These are phyloP conservation scores for Sphaerophoria taeniata DNA, from an alignment of 2,888 invertebrate species.

Conservation along the genomic window DNA sequence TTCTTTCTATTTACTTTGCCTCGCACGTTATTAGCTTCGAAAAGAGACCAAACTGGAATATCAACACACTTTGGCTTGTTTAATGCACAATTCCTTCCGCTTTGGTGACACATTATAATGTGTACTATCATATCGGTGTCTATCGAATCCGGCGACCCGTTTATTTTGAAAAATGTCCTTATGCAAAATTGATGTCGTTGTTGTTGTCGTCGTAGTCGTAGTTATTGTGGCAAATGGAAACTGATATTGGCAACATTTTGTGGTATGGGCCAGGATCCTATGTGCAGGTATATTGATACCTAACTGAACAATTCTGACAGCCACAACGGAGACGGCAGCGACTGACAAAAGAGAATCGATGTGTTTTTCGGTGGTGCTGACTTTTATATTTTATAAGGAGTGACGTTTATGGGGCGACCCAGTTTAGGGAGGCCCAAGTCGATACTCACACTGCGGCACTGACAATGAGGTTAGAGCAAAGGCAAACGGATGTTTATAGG, in stretches of 20 bases:
- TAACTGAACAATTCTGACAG: constrained; percentile 33
- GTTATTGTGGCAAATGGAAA: constrained; percentile 40
- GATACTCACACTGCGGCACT: neutral
- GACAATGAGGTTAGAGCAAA: constrained; percentile 58
- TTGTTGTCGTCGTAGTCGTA: constrained; percentile 1
- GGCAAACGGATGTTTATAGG: constrained; percentile 60
- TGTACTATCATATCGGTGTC: constrained; percentile 59
- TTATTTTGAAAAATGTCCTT: constrained; percentile 71
- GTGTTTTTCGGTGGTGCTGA: neutral
- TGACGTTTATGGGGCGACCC: constrained; percentile 40
- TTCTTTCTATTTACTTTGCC: constrained; percentile 32
- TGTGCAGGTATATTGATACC: neutral
- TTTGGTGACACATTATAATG: constrained; percentile 34
- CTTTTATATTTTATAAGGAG: constrained; percentile 35
- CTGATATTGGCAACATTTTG: constrained; percentile 63
- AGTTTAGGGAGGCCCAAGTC: too few relatives aligned
- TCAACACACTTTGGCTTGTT: constrained; percentile 48
- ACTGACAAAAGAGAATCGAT: neutral
- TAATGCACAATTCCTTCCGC: constrained; percentile 68
- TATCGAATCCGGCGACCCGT: constrained; percentile 70
- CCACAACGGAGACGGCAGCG: constrained; percentile 4
- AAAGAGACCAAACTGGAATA: constrained; percentile 37
- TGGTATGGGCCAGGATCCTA: constrained; percentile 22
- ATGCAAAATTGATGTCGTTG: constrained; percentile 68
- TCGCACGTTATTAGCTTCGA: constrained; percentile 55